Conservation (phyloP, 2,888 invertebrate species). For the Dusona sp. region DNA sequence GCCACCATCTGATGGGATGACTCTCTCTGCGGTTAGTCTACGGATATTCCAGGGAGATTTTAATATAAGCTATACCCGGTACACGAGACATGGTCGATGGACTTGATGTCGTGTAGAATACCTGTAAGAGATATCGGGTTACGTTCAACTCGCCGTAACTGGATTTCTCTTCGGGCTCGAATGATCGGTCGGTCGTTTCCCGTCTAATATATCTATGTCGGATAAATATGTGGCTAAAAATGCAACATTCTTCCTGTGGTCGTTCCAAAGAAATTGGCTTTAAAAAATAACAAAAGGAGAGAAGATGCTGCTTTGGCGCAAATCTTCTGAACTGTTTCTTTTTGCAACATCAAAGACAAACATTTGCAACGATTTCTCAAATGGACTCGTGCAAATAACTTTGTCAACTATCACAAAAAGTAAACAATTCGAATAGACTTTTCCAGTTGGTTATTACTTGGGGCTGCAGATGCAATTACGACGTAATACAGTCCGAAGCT, state of each 20-base stretch:
- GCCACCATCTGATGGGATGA: slow-evolving; percentile 5
- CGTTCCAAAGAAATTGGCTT: not conserved
- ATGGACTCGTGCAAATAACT: not conserved
- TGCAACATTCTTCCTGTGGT: slow-evolving; percentile 22
- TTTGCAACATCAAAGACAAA: not conserved
- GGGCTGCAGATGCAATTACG: not conserved
- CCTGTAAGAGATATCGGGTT: slow-evolving; percentile 43
- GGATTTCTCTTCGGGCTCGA: slow-evolving; percentile 46
- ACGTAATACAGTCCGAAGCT: not conserved
- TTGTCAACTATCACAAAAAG: not conserved
- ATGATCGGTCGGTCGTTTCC: slow-evolving; percentile 37
- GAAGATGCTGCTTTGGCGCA: not conserved
- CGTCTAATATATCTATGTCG: not conserved
- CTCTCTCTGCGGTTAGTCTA: slow-evolving; percentile 13
- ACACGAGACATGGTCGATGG: slow-evolving; percentile 26
- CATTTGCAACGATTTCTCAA: not conserved
- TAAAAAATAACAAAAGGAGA: not conserved
- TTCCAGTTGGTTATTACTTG: not conserved
- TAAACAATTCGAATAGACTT: not conserved
- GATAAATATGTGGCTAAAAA: slow-evolving; percentile 12
- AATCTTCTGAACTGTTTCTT: not conserved
- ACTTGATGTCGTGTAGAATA: slow-evolving; percentile 34
- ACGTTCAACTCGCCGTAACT: slow-evolving; percentile 39
- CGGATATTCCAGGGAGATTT: slow-evolving; percentile 29
- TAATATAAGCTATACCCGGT: slow-evolving; percentile 15